phyloP scores from a whole-genome alignment of 2,797 vertebrate species.

The Manis crassicaudata region DNA sequence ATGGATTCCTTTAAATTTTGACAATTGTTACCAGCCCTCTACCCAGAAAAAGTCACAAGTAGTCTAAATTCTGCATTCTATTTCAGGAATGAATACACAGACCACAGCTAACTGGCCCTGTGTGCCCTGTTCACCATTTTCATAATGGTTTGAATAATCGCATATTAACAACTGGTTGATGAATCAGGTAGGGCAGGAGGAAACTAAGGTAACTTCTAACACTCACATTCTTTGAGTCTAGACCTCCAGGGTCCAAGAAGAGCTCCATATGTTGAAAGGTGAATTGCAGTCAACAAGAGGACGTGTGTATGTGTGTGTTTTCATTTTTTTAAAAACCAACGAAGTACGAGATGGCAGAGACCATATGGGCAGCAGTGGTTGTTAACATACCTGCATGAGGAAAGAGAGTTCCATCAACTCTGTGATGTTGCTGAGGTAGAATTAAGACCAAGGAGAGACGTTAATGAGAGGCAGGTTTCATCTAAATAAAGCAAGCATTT shows the following conservation, averaged over 20 bases:
- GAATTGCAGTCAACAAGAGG: neutral
- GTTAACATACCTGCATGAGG: neutral
- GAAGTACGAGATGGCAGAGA: neutral
- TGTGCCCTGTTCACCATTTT: neutral
- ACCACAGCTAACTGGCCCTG: neutral
- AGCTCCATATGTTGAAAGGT: neutral
- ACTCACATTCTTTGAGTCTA: neutral
- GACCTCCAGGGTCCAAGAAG: neutral
- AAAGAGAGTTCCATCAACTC: neutral
- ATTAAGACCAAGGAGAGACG: neutral
- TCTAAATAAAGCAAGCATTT: constrained; percentile 20
- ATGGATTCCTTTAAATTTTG: neutral
- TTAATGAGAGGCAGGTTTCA: neutral
- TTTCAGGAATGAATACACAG: neutral
- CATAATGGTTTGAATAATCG: neutral
- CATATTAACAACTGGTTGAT: neutral
- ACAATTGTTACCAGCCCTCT: neutral
- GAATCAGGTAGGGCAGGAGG: neutral
- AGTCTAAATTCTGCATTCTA: neutral
- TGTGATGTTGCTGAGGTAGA: constrained; percentile 15
- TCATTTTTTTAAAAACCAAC: neutral
- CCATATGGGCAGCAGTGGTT: neutral
- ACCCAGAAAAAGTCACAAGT: constrained; percentile 32
- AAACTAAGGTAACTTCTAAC: neutral
- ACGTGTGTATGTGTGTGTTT: no score